Evolutionary conservation across 2,113 vertebrate genomes (phyloP), one percentile per base, ranked within the genome.

Genomic region (Cyrtonyx montezumae): DNA sequence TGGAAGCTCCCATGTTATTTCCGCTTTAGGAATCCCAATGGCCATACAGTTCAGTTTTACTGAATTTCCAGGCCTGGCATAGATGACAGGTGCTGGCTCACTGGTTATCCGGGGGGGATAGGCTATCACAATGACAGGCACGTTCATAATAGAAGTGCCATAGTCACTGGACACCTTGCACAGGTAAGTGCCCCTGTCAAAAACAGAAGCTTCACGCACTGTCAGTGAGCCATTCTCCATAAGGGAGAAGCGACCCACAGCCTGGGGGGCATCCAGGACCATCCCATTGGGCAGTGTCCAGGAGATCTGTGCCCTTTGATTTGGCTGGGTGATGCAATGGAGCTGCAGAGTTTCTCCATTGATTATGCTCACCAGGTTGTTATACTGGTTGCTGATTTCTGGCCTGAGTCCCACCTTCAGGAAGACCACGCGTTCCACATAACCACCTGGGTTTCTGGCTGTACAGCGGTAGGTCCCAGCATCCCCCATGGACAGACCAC

Each of bases 1-100:
- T 2, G 99, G 99, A 17, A 99, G 98, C 55, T 99, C 98, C 99
- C 99, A 99, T 0, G 97, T 97, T 34, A 99, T 94, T 93, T 99
- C 98, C 13, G 98, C 98, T 66, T 95, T 98, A 25, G 99, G 99
- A 62, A 98, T 96, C 5, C 98, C 99, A 56, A 98, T 97, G 51
- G 98, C 98, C 58, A 94, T 84, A 79, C 99, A 99, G 93, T 97
- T 98, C 40, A 99, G 79, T 89, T 98, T 98, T 16, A 99, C 96
- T 5, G 98, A 97, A 53, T 98, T 98, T 32, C 99, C 99, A 8
- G 94, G 97, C 71, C 98, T 97, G 3, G 98, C 96, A 25, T 99
- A 98, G 28, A 98, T 98, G 62, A 98, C 97, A 0, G 98, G 97
- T 3, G 98, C 96, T 5, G 98, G 98, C 45, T 98, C 98, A 5